These are phyloP conservation scores for Nothocercus nigrocapillus DNA, from an alignment of 2,113 vertebrate species.

Conservation along the genomic window DNA sequence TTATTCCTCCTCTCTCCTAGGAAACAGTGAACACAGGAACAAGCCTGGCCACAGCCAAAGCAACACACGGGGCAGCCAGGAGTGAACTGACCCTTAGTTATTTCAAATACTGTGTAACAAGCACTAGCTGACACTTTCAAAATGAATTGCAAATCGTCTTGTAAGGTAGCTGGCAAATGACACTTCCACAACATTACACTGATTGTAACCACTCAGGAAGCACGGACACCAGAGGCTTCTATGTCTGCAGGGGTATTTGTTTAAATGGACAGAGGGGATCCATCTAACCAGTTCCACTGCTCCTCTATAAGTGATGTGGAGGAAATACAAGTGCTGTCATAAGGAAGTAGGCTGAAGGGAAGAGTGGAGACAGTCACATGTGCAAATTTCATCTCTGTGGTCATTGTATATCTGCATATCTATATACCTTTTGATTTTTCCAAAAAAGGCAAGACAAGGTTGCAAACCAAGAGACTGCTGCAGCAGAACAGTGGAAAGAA, in stretches of 20 bases:
- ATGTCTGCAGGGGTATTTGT: not conserved
- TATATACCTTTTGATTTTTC: not conserved
- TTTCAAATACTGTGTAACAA: not conserved
- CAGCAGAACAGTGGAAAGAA: not conserved
- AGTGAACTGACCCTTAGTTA: not conserved
- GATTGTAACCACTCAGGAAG: not conserved
- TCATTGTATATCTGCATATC: not conserved
- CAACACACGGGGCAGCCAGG: not conserved
- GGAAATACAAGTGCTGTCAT: not conserved
- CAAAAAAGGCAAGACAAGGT: not conserved
- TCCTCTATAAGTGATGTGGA: not conserved
- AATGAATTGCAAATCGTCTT: not conserved
- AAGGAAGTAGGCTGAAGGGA: not conserved
- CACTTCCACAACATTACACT: not conserved
- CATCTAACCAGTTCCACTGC: not conserved
- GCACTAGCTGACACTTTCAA: accelerated
- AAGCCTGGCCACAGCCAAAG: not conserved
- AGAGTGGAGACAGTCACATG: not conserved
- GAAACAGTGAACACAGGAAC: not conserved
- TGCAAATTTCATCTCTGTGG: not conserved
- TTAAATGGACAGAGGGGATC: not conserved
- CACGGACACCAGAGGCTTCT: not conserved
- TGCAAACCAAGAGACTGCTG: not conserved
- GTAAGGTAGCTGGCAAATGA: not conserved
- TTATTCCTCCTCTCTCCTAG: not conserved